Conservation (phyloP, 2,797 vertebrate species). For the Austrolebias charrua region DNA sequence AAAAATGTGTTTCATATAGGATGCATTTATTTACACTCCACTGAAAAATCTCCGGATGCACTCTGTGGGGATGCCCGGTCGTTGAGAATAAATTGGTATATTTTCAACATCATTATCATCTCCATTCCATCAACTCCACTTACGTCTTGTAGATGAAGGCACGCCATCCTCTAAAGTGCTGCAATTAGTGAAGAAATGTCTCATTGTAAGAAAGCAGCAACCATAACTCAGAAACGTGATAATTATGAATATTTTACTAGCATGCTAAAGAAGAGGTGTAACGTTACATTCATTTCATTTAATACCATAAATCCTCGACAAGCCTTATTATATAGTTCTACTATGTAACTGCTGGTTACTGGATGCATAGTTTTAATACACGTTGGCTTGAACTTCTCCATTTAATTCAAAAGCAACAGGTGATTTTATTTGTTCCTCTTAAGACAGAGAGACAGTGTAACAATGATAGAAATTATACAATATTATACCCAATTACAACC, state of each 20-base stretch:
- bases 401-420: too few species aligned
- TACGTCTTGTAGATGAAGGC: conserved; percentile 51
- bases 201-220: conserved; percentile 39
- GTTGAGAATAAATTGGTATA: conserved; percentile 40
- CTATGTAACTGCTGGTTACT: neutral
- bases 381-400: neutral
- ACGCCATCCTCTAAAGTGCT: conserved; percentile 48
- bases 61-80: conserved; percentile 20
- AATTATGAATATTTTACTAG: conserved; percentile 33
- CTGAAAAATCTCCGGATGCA: conserved; percentile 8
- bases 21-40: conserved; percentile 5
- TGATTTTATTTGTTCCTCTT: too few species aligned
- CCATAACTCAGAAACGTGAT: conserved; percentile 30
- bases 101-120: conserved; percentile 61
- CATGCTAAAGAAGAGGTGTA: conserved; percentile 22
- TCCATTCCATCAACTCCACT: conserved; percentile 46
- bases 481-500: too few species aligned
- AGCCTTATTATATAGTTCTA: neutral
- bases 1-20: neutral
- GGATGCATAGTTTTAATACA: neutral
- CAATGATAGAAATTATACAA: too few species aligned
- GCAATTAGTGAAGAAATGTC: conserved; percentile 57
- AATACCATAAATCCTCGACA: conserved; percentile 15
- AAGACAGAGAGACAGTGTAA: too few species aligned
- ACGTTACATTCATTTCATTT: conserved; percentile 22